phyloP scores from a whole-genome alignment of 2,113 vertebrate genomes.

The Pseudolaguvia tuberculata region DNA sequence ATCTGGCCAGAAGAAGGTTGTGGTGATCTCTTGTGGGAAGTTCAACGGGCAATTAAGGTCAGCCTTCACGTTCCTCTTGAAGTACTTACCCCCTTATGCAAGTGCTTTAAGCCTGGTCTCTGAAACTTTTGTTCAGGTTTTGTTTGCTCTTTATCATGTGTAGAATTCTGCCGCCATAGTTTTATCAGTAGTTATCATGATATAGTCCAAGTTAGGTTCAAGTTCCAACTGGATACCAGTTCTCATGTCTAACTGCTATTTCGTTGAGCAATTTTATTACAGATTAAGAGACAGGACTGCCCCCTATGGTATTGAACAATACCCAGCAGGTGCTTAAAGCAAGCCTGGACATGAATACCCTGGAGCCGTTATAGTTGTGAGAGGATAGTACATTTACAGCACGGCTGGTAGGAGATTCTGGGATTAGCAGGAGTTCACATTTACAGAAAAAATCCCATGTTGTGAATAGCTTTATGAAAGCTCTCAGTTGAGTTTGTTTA shows the following conservation, averaged over 20 bases:
- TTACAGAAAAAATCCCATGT: constrained; percentile 8
- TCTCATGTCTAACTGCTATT: constrained; percentile 7
- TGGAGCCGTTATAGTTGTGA: constrained; percentile 12
- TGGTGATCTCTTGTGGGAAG: no score
- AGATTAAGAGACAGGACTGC: constrained; percentile 2
- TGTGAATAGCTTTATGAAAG: constrained; percentile 8
- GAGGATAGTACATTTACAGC: neutral
- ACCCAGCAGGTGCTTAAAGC: constrained; percentile 36
- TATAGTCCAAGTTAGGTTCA: no score
- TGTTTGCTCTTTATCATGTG: neutral
- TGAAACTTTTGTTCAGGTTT: no score
- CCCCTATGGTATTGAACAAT: constrained; percentile 14
- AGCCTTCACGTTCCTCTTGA: no score
- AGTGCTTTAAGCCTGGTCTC: no score
- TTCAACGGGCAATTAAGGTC: no score
- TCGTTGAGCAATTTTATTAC: constrained; percentile 27
- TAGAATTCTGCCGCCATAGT: neutral
- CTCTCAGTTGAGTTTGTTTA: neutral
- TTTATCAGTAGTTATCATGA: neutral
- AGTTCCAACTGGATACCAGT: constrained; percentile 29
- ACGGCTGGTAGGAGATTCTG: neutral
- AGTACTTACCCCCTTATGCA: no score
- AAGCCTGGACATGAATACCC: constrained; percentile 29
- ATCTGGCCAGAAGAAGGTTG: no score
- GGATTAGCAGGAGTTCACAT: constrained; percentile 25